phyloP scores from a whole-genome alignment of 2,888 invertebrate genomes.

The Protophormia terraenovae region DNA sequence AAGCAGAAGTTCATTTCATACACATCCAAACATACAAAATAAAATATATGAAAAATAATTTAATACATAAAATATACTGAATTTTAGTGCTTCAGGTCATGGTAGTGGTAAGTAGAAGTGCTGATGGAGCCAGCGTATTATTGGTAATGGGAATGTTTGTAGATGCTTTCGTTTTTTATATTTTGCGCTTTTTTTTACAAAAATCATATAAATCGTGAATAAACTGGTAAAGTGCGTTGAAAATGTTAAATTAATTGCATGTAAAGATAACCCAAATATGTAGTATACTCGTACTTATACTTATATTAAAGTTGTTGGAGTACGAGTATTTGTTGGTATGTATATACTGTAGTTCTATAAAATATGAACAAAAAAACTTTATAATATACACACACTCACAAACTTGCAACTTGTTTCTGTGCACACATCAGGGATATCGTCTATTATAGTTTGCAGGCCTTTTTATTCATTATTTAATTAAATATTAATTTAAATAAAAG shows the following conservation, averaged over 20 bases:
- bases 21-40: conserved; percentile 19
- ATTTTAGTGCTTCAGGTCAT: conserved; percentile 30
- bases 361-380: not conserved
- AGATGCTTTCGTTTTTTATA: conserved; percentile 2
- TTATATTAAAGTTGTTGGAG: not conserved
- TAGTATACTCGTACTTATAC: not conserved
- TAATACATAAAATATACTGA: conserved; percentile 35
- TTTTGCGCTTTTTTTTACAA: no score
- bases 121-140: not conserved
- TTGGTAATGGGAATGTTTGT: not conserved
- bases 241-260: conserved; percentile 66
- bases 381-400: not conserved
- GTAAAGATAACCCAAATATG: conserved; percentile 55
- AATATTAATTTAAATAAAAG: no score
- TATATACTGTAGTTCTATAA: not conserved
- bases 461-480: no score
- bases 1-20: conserved; percentile 1
- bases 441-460: no score
- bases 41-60: conserved; percentile 42
- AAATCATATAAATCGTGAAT: conserved; percentile 53
- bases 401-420: no score
- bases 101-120: not conserved
- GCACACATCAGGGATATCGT: no score
- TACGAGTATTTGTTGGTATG: not conserved
- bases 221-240: conserved; percentile 60